Conservation (phyloP, 1,140 invertebrate genomes). For the Atopsyche davidsoni region DNA sequence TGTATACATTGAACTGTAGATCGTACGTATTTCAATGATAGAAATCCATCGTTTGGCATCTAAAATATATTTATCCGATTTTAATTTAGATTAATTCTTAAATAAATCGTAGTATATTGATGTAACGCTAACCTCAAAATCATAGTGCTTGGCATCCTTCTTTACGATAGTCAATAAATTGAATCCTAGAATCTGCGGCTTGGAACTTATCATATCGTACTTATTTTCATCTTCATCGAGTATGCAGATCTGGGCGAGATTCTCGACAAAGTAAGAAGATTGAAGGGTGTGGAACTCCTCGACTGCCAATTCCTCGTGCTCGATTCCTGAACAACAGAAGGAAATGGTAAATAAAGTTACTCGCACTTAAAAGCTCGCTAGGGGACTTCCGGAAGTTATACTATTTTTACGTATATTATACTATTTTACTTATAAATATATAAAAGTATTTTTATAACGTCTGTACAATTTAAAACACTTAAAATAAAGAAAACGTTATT, state of each 20-base stretch:
- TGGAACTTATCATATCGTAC: slow-evolving; percentile 25
- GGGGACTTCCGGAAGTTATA: not conserved
- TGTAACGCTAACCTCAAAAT: not conserved
- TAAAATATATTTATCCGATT: too few relatives aligned
- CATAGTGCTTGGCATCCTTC: slow-evolving; percentile 2
- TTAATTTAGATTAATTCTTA: too few relatives aligned
- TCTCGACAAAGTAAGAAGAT: slow-evolving; percentile 15
- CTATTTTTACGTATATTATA: not conserved
- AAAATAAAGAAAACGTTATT: too few relatives aligned
- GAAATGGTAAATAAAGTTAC: not conserved
- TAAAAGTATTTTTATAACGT: not conserved
- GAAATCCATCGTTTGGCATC: too few relatives aligned
- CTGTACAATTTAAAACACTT: not conserved
- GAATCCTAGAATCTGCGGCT: slow-evolving; percentile 24
- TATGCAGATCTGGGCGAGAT: slow-evolving; percentile 16
- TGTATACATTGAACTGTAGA: too few relatives aligned
- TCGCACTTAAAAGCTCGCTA: not conserved
- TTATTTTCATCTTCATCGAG: slow-evolving; percentile 19
- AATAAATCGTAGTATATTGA: too few relatives aligned
- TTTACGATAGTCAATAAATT: slow-evolving; percentile 12
- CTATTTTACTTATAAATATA: not conserved
- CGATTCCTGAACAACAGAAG: slow-evolving; percentile 19
- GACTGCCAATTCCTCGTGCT: slow-evolving; percentile 19
- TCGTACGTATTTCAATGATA: too few relatives aligned
- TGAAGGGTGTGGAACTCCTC: slow-evolving; percentile 25